phyloP scores from a whole-genome alignment of 1,140 invertebrate species.

The Trialeurodes vaporariorum region DNA sequence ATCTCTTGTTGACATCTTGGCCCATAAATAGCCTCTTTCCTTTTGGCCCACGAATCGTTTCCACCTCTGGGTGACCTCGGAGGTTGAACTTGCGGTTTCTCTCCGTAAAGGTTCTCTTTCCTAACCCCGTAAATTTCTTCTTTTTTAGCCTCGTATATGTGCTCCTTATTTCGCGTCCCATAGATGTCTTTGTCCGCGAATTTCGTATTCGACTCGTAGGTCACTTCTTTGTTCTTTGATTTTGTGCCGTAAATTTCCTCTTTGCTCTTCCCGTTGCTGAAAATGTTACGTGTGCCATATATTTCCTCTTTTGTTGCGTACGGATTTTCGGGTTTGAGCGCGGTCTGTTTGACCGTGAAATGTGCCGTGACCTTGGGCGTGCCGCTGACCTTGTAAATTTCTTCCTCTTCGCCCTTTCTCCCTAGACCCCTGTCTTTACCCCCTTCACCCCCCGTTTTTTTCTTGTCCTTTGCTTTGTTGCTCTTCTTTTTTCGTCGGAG shows the following conservation, averaged over 20 bases:
- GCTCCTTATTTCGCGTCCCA: neutral
- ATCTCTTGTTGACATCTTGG: no score
- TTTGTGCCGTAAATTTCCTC: neutral
- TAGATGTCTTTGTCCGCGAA: neutral
- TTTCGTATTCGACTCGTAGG: neutral
- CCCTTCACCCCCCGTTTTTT: slow-evolving; percentile 10
- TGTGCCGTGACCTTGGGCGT: neutral
- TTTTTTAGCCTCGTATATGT: neutral
- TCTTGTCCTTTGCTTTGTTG: slow-evolving; percentile 11
- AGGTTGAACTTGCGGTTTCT: neutral
- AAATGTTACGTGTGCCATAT: neutral
- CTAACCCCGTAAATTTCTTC: neutral
- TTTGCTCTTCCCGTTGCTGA: neutral
- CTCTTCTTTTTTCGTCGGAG: slow-evolving; percentile 1
- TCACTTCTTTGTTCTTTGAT: neutral
- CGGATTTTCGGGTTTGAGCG: neutral
- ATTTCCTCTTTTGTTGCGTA: neutral
- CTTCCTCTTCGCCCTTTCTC: neutral
- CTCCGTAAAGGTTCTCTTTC: neutral
- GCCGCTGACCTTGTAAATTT: neutral
- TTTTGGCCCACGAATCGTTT: neutral
- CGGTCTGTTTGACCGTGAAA: neutral
- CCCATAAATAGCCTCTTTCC: neutral
- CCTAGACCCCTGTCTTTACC: neutral
- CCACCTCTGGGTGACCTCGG: no score